These are phyloP conservation scores for Carduelis carduelis DNA, from an alignment of 2,797 vertebrate species.

Conservation along the genomic window DNA sequence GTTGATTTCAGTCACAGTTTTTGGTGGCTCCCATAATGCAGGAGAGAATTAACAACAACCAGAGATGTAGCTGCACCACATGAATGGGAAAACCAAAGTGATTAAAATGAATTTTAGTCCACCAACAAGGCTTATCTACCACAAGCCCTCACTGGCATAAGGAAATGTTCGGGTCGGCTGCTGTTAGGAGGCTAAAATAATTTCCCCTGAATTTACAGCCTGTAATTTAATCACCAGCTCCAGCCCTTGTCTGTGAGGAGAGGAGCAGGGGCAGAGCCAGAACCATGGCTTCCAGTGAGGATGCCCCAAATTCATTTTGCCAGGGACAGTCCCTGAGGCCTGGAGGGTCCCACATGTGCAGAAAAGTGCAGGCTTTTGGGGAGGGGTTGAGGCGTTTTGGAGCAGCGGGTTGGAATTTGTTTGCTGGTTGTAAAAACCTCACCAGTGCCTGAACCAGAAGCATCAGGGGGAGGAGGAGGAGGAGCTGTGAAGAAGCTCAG, in stretches of 20 bases:
- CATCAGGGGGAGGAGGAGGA: neutral
- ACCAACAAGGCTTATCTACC: neutral
- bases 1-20: neutral
- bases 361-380: neutral
- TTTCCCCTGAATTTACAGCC: conserved; percentile 57
- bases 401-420: neutral
- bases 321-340: rapidly evolving
- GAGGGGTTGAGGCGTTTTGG: neutral
- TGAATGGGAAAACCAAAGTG: neutral
- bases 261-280: neutral
- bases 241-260: conserved; percentile 1
- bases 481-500: conserved; percentile 9
- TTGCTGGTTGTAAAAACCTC: neutral
- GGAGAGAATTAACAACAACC: neutral
- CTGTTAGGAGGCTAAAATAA: conserved; percentile 55
- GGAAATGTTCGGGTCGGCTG: neutral
- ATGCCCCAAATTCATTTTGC: neutral
- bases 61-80: neutral
- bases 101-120: neutral
- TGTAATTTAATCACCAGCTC: conserved; percentile 62
- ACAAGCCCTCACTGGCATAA: neutral
- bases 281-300: neutral
- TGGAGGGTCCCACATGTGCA: rapidly evolving
- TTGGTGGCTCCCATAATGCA: neutral
- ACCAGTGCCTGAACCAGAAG: neutral